Evolutionary conservation across 2,113 vertebrate species (phyloP).

Genomic region (Tauraco erythrolophus): DNA sequence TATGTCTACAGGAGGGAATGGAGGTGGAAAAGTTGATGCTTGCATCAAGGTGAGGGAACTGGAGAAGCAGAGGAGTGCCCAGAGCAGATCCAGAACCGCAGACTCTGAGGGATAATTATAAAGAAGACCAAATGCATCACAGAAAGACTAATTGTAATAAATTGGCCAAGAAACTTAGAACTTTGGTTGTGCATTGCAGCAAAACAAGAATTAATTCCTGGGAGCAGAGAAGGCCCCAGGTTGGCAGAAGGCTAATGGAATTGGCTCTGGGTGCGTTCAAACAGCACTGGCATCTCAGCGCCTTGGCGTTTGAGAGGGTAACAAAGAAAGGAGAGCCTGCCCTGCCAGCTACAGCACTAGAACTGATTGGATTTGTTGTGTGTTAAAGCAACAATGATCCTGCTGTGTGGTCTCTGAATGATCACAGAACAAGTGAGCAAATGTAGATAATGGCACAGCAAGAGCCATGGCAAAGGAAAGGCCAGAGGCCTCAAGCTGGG

Average conservation of each 20-base stretch:
- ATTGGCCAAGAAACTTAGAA: constrained; percentile 34
- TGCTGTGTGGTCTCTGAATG: not conserved
- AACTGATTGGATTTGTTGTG: constrained; percentile 50
- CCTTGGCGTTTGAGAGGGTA: constrained; percentile 41
- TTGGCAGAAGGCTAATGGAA: constrained; percentile 55
- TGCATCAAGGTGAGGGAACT: not conserved
- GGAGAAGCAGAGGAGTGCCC: not conserved
- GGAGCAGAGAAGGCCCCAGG: constrained; percentile 21
- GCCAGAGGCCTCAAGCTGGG: constrained; percentile 1
- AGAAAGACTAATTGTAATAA: constrained; percentile 48
- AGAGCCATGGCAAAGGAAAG: constrained; percentile 13
- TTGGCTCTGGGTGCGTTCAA: constrained; percentile 46
- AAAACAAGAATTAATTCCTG: constrained; percentile 62
- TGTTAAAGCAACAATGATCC: not conserved
- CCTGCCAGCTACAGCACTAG: constrained; percentile 35
- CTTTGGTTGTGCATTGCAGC: constrained; percentile 44
- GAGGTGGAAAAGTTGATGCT: not conserved
- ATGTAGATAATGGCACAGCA: not conserved
- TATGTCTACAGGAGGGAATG: not conserved
- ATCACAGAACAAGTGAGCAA: constrained; percentile 41
- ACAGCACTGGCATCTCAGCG: not conserved
- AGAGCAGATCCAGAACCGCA: not conserved
- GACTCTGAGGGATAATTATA: not conserved
- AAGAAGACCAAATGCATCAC: not conserved
- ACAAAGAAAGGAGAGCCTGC: constrained; percentile 3